Evolutionary conservation across 2,888 invertebrate genomes (phyloP), one percentile per base, ranked within the genome.

Genomic region (Electrophaes corylata): DNA sequence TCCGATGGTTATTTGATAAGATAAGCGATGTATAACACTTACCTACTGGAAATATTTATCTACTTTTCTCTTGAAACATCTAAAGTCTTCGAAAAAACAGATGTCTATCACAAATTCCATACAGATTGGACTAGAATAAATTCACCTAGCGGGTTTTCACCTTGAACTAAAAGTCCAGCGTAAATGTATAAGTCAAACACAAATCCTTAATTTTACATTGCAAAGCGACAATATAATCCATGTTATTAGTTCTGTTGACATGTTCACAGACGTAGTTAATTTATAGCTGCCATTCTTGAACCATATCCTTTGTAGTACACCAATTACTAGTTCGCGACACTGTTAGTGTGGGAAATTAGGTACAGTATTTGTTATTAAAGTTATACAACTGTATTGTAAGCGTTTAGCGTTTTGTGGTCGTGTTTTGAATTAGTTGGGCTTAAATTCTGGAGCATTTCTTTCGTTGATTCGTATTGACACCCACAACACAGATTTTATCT

Each of bases 291-390:
- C 72, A 73, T 76, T 81, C 80, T 72, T 55, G 48, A 65, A 68
- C 68, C 64, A 66, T 69, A 69, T 64, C 72, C 71, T 78, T 83
- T 83, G 80, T 71, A 60, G 62, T 48, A 53, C 54, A 58, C 60
- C 60, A 71, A 71, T 75, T 71, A 75, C 78, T 79, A 78, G 80
- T 77, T 74, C 72, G 65, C 65, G 53, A 62, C 64, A 66, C 61
- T 69, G 66, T 68, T 79, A 85, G 81, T 90, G 91, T 91, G 91
- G 85, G 91, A 91, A 91, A 86, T 88, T 83, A 83, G 76, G 53
- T 40, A 51, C 41, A 62, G 67, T 64, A 68, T 73, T 72, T 66
- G 57, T 48, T 59, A 20, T 29, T 51, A 62, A 52, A 19, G 11
- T 43, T 6, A 49, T 10, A 37, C 29, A 64, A 61, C 49, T 16